Base-by-base conservation (phyloP, 2,113 vertebrate species). In the Pelobates fuscus region DNA sequence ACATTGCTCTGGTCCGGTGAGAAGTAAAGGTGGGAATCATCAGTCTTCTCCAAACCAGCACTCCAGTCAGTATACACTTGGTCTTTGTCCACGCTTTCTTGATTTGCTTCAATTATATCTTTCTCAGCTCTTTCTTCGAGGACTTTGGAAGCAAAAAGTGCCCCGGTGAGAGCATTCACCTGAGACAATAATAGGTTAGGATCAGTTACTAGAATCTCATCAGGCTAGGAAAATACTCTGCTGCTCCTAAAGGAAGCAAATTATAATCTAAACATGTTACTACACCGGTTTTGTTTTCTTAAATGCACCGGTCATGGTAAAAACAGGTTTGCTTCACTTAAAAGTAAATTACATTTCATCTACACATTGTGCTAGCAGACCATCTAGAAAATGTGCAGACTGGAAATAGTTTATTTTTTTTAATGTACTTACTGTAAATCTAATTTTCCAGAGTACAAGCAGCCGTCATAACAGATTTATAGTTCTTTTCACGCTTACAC, bases 41-140 rank as follows among this genome's bases (percentile, higher is more conserved):
- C 97, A 0, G 88, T 89, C 23, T 95, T 88, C 67, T 98, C 97
- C 78, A 97, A 82, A n/a, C 96, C 95, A 0, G 95, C 67, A 27
- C 95, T 98, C 96, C 97, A 99, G 86, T 98, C 96, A n/a, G n/a
- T n/a, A 55, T 97, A 98, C 59, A 97, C 77, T 15, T 94, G 94
- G 8, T 95, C 93, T 59, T 81, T 89, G 1, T 78, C 74, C 0
- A 65, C 69, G 0, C 63, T 2, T 2, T 84, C 78, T 12, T 79
- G 79, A 61, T 79, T 4, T 15, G 26, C 77, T 29, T 86, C 86
- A 25, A 84, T 86, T 1, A 78, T 59, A 64, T 88, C 92, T 77
- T 94, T 96, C 79, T 94, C 95, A 1, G 97, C 96, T 81, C 93
- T 92, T 75, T 97, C 94, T 88, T 97, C 93, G 60, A 98, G 84